Conservation (phyloP, 2,888 invertebrate genomes). For the Calameuta idolon region DNA sequence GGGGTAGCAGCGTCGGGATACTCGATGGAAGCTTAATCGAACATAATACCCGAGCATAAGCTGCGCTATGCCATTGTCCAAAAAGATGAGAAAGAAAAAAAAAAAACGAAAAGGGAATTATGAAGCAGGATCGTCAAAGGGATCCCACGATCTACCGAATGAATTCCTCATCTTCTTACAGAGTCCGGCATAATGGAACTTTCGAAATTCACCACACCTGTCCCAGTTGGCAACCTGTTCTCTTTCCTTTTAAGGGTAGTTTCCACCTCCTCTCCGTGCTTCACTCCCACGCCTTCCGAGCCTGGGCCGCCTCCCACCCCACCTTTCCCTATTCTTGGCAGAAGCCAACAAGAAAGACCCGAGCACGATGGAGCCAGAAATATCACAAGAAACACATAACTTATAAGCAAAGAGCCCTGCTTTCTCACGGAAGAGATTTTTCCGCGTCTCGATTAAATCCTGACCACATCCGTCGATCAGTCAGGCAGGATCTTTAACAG, state of each 20-base stretch:
- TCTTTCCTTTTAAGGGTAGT: not conserved
- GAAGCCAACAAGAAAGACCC: not conserved
- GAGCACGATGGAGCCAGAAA: not conserved
- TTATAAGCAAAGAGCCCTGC: slow-evolving; percentile 1
- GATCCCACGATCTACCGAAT: not conserved
- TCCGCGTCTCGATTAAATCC: slow-evolving; percentile 60
- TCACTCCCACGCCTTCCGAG: not conserved
- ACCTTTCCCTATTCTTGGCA: not conserved
- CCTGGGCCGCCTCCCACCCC: not conserved
- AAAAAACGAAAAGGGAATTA: not conserved
- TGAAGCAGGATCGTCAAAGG: not conserved
- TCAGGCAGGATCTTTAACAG: slow-evolving; percentile 49
- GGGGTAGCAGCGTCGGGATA: not conserved
- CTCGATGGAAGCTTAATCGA: not conserved
- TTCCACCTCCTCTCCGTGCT: not conserved
- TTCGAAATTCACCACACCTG: not conserved
- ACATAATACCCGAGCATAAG: not conserved
- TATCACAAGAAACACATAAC: not conserved
- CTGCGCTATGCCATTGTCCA: not conserved
- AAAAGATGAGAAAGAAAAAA: not conserved
- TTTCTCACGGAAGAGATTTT: slow-evolving; percentile 66
- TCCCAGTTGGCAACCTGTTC: not conserved
- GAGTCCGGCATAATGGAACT: not conserved
- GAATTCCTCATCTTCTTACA: slow-evolving; percentile 1
- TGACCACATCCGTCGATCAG: slow-evolving; percentile 65